A percentile compares a stretch with the other conserved stretches of the same genome.
phyloP scores from a whole-genome alignment of 2,797 vertebrate genomes.

The Chiloscyllium punctatum region DNA sequence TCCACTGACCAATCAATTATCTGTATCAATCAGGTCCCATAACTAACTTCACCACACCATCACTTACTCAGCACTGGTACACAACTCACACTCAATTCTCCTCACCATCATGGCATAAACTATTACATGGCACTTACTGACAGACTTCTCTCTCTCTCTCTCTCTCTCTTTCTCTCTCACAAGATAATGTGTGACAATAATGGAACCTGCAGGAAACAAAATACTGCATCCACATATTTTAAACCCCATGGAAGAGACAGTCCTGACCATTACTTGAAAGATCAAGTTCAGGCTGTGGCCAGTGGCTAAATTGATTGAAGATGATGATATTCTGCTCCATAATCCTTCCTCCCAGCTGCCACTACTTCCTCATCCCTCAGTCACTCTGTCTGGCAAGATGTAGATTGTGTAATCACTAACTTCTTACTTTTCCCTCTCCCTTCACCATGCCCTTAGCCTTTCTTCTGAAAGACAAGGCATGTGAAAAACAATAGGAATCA shows the following conservation, averaged over 20 bases:
- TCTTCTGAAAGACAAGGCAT: not conserved
- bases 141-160: not conserved
- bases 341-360: not conserved
- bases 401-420: not conserved
- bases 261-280: not conserved
- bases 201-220: not conserved
- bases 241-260: not conserved
- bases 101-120: not conserved
- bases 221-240: not conserved
- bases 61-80: not conserved
- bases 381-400: not conserved
- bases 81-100: not conserved
- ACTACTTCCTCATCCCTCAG: not conserved
- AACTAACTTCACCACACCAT: not conserved
- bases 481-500: not conserved
- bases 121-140: not conserved
- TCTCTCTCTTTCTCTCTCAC: not conserved
- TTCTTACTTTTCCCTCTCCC: too few relatives aligned
- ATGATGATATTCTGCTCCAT: not conserved
- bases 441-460: not conserved
- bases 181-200: not conserved
- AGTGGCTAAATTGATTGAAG: not conserved
- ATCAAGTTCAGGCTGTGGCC: not conserved
- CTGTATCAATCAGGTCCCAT: not conserved
- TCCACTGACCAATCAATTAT: not conserved